These are phyloP conservation scores for Brienomyrus brachyistius DNA, from an alignment of 2,113 vertebrate genomes.

Conservation along the genomic window DNA sequence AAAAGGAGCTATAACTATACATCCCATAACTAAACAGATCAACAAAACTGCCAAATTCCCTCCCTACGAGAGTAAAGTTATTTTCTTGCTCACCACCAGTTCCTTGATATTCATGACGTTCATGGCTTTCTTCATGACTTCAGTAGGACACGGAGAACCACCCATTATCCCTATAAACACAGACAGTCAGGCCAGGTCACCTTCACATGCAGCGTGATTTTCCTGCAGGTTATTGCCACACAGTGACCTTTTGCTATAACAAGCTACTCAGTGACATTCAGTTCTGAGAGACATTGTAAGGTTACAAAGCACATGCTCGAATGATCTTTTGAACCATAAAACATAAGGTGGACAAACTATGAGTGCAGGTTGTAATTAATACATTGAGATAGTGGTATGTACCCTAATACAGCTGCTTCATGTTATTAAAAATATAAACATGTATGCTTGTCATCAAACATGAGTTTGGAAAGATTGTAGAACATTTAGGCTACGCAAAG, in stretches of 20 bases:
- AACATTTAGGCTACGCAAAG: not conserved
- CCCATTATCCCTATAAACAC: conserved; percentile 63
- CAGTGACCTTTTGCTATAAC: not conserved
- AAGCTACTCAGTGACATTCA: not conserved
- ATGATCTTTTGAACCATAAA: not conserved
- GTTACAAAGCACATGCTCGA: not conserved
- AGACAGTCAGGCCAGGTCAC: not conserved
- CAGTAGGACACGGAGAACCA: conserved; percentile 75
- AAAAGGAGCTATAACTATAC: not conserved
- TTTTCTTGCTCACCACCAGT: conserved; percentile 64
- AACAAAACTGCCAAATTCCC: not conserved
- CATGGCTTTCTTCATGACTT: conserved; percentile 61
- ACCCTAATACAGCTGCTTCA: not conserved
- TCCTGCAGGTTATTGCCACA: not conserved
- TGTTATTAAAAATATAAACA: not conserved
- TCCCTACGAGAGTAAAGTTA: not conserved
- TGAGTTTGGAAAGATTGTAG: not conserved
- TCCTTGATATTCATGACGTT: conserved; percentile 60
- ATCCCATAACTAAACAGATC: not conserved
- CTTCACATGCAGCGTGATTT: not conserved
- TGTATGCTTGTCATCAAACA: not conserved
- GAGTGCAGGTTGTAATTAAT: not conserved
- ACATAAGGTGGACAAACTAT: not conserved
- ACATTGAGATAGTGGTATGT: not conserved
- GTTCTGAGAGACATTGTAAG: not conserved